Evolutionary conservation across 2,888 invertebrate species (phyloP).

Genomic region (Polymixis flavicincta): DNA sequence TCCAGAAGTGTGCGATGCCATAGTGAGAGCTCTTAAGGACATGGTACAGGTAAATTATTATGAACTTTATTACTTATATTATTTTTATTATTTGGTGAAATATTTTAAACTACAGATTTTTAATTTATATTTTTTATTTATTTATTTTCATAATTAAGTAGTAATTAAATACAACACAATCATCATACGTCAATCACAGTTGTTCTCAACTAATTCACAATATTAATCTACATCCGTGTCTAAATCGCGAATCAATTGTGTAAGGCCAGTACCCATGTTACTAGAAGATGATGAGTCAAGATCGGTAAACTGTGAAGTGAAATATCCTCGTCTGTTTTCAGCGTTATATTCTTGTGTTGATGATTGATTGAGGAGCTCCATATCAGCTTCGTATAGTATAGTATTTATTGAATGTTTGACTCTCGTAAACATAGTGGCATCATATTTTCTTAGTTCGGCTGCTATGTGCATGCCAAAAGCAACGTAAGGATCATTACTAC

Average conservation of each 20-base stretch:
- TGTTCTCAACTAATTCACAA: conserved; percentile 30
- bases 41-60: conserved; percentile 43
- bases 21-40: conserved; percentile 39
- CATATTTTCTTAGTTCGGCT: conserved; percentile 54
- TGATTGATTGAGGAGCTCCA: conserved; percentile 43
- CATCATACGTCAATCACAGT: conserved; percentile 21
- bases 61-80: conserved; percentile 37
- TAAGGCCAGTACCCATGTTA: conserved; percentile 41
- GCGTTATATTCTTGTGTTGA: conserved; percentile 43
- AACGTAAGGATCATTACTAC: conserved; percentile 51
- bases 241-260: conserved; percentile 48
- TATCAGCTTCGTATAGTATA: conserved; percentile 54
- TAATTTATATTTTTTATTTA: too few species aligned
- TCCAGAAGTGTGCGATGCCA: conserved; percentile 42
- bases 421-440: conserved; percentile 42
- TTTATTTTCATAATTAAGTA: too few species aligned
- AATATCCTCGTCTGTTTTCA: conserved; percentile 41
- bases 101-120: too few species aligned
- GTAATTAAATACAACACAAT: conserved; percentile 29
- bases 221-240: conserved; percentile 43
- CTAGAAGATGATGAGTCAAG: conserved; percentile 43
- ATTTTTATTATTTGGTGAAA: conserved; percentile 48
- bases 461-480: conserved; percentile 57
- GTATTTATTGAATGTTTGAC: conserved; percentile 56
- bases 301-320: conserved; percentile 48